A percentile compares a stretch with the other conserved stretches of the same genome.
phyloP scores from a whole-genome alignment of 2,797 vertebrate species.

The Argya squamiceps region DNA sequence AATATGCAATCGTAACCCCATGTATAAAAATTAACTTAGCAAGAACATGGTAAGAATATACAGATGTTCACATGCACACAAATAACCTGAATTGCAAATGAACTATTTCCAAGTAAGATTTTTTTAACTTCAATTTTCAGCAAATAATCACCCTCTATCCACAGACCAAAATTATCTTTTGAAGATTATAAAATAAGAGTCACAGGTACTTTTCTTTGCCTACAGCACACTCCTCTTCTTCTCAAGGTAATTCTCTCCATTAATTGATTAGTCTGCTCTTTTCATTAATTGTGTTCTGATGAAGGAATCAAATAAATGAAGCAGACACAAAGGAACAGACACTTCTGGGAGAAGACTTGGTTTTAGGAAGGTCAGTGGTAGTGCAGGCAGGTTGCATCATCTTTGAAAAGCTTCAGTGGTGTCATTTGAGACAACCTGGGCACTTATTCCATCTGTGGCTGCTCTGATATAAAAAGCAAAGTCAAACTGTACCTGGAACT shows the following conservation, averaged over 20 bases:
- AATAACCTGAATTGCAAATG: neutral
- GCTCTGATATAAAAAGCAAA: neutral
- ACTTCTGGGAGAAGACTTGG: neutral
- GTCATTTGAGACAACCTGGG: no score
- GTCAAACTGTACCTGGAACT: neutral
- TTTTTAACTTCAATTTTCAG: constrained; percentile 4
- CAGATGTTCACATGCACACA: neutral
- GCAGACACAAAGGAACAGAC: accelerated
- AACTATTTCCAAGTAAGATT: neutral
- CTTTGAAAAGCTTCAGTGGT: no score
- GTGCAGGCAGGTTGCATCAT: neutral
- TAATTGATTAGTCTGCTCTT: neutral
- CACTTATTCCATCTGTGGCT: no score
- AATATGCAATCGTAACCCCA: constrained; percentile 6
- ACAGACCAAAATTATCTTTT: neutral
- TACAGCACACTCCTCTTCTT: neutral
- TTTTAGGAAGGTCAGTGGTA: neutral
- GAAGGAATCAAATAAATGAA: neutral
- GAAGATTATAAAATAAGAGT: neutral
- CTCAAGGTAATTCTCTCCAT: neutral
- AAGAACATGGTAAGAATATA: neutral
- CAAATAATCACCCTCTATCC: neutral
- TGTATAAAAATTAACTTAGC: neutral
- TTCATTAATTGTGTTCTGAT: neutral
- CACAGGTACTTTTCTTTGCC: neutral